phyloP scores from a whole-genome alignment of 2,797 vertebrate genomes.

The Cyprinella venusta region DNA sequence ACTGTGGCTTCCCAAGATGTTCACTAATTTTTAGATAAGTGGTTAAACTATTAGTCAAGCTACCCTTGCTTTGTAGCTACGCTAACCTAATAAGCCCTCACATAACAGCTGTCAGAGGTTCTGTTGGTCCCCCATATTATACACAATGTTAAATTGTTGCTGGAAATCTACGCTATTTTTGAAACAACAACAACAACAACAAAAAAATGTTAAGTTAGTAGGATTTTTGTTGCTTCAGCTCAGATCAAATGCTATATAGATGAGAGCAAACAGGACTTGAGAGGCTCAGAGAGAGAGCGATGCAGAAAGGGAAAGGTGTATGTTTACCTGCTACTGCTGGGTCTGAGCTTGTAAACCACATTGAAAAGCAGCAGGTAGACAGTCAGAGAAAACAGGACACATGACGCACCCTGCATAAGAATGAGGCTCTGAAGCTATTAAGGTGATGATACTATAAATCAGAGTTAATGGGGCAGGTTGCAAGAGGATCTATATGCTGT shows the following conservation, averaged over 20 bases:
- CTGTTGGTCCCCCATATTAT: too few species aligned
- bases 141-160: not conserved
- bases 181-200: not conserved
- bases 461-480: slow-evolving; percentile 70
- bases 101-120: not conserved
- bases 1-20: not conserved
- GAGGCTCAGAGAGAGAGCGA: slow-evolving; percentile 13
- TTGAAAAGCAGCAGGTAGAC: slow-evolving; percentile 66
- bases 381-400: slow-evolving; percentile 28
- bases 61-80: not conserved
- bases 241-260: slow-evolving; percentile 50
- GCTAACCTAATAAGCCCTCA: not conserved
- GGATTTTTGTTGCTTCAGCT: slow-evolving; percentile 6
- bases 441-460: slow-evolving; percentile 78
- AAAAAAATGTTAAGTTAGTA: not conserved
- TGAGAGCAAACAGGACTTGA: slow-evolving; percentile 36
- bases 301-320: not conserved
- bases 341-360: slow-evolving; percentile 30
- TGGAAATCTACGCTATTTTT: not conserved
- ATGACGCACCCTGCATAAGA: slow-evolving; percentile 55
- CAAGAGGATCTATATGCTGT: slow-evolving; percentile 63
- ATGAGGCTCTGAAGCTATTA: slow-evolving; percentile 76
- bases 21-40: not conserved
- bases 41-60: not conserved
- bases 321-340: slow-evolving; percentile 36